Base-by-base conservation (phyloP, 2,797 vertebrate species). In the Enteromius fasciolatus region DNA sequence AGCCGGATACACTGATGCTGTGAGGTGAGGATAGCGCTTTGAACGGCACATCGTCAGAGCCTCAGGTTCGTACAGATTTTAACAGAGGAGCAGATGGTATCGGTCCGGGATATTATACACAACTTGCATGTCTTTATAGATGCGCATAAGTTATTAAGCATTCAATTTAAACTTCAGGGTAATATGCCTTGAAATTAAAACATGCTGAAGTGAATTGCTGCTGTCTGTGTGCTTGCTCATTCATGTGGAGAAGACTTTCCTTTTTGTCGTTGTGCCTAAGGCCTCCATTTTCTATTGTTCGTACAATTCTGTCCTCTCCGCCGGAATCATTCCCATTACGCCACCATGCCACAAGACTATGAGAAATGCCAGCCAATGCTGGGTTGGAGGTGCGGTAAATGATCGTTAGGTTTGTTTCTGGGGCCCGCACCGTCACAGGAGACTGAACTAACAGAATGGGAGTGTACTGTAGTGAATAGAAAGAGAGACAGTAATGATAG, bases 291-390 rank as follows among this genome's bases (percentile, higher is more conserved):
- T 64, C n/a, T 28, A 3, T 75, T 74, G 36, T 28, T 72, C 15
- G 31, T 39, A n/a, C 59, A 28, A 33, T 54, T 77, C 76, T 76
- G 77, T 86, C 61, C 57, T 52, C 23, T 54, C 44, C 36, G 44
- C 50, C 83, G 59, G 61, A 41, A 23, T 63, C 41, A 5, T 72
- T 25, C 54, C 20, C 15, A 63, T 73, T 81, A 50, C 0, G 3
- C 41, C 23, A 50, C 68, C 15, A 39, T 36, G 33, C 72, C 75
- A 70, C 64, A 78, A 74, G 57, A 46, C 63, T 52, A 72, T 73
- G 76, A 83, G 78, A 78, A 85, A 78, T 83, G 83, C 68, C 80
- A 86, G 52, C 80, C 59, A 41, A 46, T 25, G 64, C 6, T 68
- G 59, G 50, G 78, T 12, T 81, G 77, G 33, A 41, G 78, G 57